phyloP scores from a whole-genome alignment of 2,888 invertebrate species.

The Caenorhabditis wallacei region DNA sequence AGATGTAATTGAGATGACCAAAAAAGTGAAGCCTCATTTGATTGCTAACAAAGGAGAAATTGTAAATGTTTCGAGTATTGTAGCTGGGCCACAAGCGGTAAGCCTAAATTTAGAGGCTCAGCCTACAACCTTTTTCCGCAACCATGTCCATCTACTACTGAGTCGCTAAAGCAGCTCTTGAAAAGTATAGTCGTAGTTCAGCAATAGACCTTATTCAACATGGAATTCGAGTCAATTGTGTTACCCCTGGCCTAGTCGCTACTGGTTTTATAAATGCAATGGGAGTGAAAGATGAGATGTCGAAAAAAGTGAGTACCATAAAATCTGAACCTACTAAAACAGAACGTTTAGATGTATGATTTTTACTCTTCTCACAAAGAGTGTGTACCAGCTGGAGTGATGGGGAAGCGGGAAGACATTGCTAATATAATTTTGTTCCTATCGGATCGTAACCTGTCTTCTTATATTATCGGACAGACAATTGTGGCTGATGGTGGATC shows the following conservation, averaged over 20 bases:
- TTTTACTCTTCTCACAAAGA: conserved; percentile 35
- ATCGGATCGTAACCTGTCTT: conserved; percentile 56
- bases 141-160: conserved; percentile 31
- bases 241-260: conserved; percentile 60
- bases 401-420: conserved; percentile 55
- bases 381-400: conserved; percentile 41
- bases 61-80: conserved; percentile 54
- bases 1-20: conserved; percentile 39
- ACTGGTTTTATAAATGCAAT: conserved; percentile 58
- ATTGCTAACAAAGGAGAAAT: conserved; percentile 42
- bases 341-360: conserved; percentile 28
- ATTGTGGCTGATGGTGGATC: conserved; percentile 67
- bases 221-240: conserved; percentile 50
- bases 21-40: conserved; percentile 31
- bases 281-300: conserved; percentile 35
- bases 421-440: conserved; percentile 62
- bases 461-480: conserved; percentile 65
- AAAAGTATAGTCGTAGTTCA: conserved; percentile 44
- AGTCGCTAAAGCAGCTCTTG: conserved; percentile 58
- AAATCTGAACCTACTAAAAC: not conserved
- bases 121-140: not conserved
- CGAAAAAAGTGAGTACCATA: conserved; percentile 7
- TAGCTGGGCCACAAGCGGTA: conserved; percentile 27
- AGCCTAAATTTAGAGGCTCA: not conserved
- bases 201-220: conserved; percentile 43